Evolutionary conservation across 2,888 invertebrate genomes (phyloP), one percentile per base, ranked within the genome.

Genomic region (Erynnis tages): DNA sequence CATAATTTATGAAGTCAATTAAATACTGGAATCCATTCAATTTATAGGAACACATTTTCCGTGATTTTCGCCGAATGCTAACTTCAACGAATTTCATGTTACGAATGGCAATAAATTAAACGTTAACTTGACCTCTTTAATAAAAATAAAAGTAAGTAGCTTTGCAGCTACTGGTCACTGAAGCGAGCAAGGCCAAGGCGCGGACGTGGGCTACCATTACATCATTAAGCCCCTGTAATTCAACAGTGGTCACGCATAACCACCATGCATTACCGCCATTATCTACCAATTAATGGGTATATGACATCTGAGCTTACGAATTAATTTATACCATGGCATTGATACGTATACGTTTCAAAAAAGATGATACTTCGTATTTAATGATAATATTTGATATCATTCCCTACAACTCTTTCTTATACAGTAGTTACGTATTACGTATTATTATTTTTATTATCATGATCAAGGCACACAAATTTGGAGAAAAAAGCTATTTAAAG

Each of bases 191-290:
- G 81, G 77, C 65, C 75, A 73, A 62, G 65, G 63, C 55, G 58
- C 71, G 67, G 72, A 76, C 71, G 69, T 71, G 59, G 64, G 65
- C 66, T 69, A 69, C 58, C 60, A 66, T 69, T 63, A 64, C 63
- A 67, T 69, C 65, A 67, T 81, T 77, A 76, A 77, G 67, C 78
- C 71, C 61, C 61, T 59, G 71, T 69, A 73, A 79, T 75, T 63
- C 61, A 64, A 75, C 70, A 73, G 68, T 58, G 59, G 66, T 79
- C 76, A 75, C 66, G 64, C 61, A 61, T 62, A 58, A 59, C 54
- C 63, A 50, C 30, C 23, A 41, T 25, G 41, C 48, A 40, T 30
- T n/a, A 11, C 14, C 3, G 21, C 27, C 11, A 48, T 38, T 47
- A 32, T 8, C 7, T 5, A 30, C 44, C 5, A 23, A 30, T 29